Percentiles rank a stretch among this genome's conserved stretches.
phyloP scores from a whole-genome alignment of 2,113 vertebrate species.

The Pica pica region DNA sequence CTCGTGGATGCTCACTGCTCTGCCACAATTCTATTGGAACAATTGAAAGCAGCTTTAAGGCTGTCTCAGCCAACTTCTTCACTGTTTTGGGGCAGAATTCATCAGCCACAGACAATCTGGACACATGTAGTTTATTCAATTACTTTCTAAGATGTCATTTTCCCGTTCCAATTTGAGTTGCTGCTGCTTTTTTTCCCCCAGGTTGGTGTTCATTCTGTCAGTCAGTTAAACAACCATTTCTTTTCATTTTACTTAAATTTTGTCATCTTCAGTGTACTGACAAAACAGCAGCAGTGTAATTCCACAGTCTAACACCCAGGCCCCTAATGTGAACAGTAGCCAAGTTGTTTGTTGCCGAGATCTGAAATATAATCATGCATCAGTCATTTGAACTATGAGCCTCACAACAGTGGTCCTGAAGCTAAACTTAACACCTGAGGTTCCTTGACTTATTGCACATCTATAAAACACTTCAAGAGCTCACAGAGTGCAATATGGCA shows the following conservation, averaged over 20 bases:
- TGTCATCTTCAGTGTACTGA: neutral
- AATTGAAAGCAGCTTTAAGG: neutral
- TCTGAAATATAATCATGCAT: neutral
- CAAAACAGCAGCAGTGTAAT: neutral
- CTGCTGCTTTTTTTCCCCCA: accelerated
- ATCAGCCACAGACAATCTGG: neutral
- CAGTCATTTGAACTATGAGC: neutral
- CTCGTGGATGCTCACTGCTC: neutral
- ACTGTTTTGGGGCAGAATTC: neutral
- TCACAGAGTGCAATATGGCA: neutral
- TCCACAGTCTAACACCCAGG: neutral
- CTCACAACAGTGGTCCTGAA: neutral
- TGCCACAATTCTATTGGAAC: neutral
- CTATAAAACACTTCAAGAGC: neutral
- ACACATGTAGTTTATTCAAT: neutral
- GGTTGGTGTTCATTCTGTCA: neutral
- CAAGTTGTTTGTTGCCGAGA: neutral
- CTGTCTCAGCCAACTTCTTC: neutral
- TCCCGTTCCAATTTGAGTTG: neutral
- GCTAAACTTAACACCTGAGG: neutral
- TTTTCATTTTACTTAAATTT: neutral
- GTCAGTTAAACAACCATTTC: neutral
- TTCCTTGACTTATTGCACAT: neutral
- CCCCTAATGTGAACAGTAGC: neutral
- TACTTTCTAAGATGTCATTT: neutral